phyloP scores from a whole-genome alignment of 1,140 invertebrate species.

The Drosophila trapezifrons region DNA sequence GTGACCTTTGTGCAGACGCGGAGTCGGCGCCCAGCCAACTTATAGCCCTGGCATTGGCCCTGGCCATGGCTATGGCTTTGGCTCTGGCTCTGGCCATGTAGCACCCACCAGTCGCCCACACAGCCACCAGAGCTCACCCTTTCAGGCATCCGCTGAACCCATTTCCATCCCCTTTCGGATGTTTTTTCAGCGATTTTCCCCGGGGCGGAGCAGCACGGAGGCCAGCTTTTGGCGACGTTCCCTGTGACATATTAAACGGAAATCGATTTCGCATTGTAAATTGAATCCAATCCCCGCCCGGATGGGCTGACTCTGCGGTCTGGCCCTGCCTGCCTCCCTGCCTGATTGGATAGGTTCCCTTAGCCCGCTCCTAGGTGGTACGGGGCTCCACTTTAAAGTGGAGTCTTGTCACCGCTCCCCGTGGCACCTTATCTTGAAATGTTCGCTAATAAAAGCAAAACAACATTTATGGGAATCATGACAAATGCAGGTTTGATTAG shows the following conservation, averaged over 20 bases:
- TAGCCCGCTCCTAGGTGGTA: constrained; percentile 5
- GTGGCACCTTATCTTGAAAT: constrained; percentile 39
- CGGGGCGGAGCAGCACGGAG: constrained; percentile 24
- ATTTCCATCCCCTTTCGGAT: background rate
- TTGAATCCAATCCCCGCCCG: constrained; percentile 57
- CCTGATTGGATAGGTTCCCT: background rate
- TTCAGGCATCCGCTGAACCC: background rate
- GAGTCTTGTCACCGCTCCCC: constrained; percentile 35
- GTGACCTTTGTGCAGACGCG: constrained; percentile 73
- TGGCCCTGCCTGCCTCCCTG: constrained; percentile 18
- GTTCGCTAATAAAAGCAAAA: constrained; percentile 45
- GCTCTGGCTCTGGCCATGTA: constrained; percentile 7
- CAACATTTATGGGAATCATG: constrained; percentile 52
- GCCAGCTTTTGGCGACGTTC: constrained; percentile 52
- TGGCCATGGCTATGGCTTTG: constrained; percentile 18
- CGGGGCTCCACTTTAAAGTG: constrained; percentile 37
- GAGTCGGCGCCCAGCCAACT: constrained; percentile 74
- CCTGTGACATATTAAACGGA: constrained; percentile 69
- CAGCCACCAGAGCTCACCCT: constrained; percentile 6
- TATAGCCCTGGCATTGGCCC: constrained; percentile 41
- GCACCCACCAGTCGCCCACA: constrained; percentile 1
- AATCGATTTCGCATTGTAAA: constrained; percentile 77
- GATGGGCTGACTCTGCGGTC: constrained; percentile 34
- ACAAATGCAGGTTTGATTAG: constrained; percentile 58
- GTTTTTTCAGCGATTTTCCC: constrained; percentile 34